Conservation (phyloP, 1,140 invertebrate genomes). For the Tribolium castaneum region DNA sequence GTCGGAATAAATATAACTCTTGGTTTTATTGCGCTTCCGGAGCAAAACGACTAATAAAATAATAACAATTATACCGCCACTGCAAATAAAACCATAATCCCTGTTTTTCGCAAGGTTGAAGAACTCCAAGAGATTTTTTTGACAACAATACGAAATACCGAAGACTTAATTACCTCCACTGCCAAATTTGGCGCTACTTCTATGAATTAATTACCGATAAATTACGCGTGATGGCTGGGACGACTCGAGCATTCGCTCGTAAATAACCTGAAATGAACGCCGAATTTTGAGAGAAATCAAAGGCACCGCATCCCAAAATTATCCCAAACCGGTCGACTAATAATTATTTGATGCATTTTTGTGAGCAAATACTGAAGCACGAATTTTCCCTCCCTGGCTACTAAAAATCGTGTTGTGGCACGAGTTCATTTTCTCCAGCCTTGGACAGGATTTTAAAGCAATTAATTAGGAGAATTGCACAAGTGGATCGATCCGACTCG, state of each 20-base stretch:
- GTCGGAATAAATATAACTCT: background rate
- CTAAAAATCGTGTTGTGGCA: background rate
- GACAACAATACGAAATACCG: background rate
- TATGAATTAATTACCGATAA: constrained; percentile 25
- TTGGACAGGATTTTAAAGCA: constrained; percentile 14
- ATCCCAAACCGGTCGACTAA: no score
- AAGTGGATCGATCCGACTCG: constrained; percentile 15
- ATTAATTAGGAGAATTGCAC: constrained; percentile 21
- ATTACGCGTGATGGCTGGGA: constrained; percentile 8
- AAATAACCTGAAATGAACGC: background rate
- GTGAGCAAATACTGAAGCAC: no score
- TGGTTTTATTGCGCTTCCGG: background rate
- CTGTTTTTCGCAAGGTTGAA: background rate
- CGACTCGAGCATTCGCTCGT: constrained; percentile 1
- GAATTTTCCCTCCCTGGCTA: no score
- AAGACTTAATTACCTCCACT: background rate
- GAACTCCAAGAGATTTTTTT: background rate
- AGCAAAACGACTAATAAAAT: background rate
- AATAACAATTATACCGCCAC: background rate
- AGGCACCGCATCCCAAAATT: background rate
- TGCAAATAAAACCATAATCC: constrained; percentile 4
- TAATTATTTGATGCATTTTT: no score
- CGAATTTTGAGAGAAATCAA: background rate
- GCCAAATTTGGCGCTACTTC: constrained; percentile 16
- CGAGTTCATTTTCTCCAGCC: constrained; percentile 18